Evolutionary conservation across 92 coral and sea anemone species (phyloP).

Genomic region (Umimayanthus chanpuru): DNA sequence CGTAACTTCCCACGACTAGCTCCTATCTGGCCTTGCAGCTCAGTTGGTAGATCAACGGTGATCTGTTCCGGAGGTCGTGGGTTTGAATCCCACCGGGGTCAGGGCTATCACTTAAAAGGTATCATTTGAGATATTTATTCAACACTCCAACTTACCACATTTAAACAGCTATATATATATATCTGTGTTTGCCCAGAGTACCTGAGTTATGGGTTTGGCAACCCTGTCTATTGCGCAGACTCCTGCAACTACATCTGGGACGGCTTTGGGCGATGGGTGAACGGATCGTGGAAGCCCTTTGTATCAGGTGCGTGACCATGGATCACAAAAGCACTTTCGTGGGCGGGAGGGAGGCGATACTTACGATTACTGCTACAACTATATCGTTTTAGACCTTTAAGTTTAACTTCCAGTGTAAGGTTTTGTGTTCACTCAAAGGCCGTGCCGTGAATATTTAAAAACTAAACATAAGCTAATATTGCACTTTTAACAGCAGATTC

Average conservation of each 20-base stretch:
- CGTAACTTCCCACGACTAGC: too few species aligned
- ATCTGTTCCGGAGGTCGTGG: too few species aligned
- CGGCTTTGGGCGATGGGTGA: conserved; percentile 92
- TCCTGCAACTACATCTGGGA: conserved; percentile 85
- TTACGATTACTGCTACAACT: too few species aligned
- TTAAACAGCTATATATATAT: background rate
- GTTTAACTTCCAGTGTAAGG: background rate
- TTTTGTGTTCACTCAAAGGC: background rate
- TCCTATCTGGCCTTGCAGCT: too few species aligned
- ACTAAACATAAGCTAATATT: too few species aligned
- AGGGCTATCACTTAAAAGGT: too few species aligned
- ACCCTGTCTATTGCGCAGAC: conserved; percentile 65
- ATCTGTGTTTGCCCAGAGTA: conserved; percentile 55
- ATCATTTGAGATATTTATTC: too few species aligned
- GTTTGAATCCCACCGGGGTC: too few species aligned
- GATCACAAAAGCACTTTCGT: background rate
- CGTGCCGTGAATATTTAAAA: background rate
- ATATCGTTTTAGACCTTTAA: background rate
- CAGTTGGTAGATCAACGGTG: too few species aligned
- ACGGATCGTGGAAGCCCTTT: conserved; percentile 81
- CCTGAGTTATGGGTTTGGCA: conserved; percentile 72
- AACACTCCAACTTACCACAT: too few species aligned
- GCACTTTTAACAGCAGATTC: background rate
- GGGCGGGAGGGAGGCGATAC: background rate
- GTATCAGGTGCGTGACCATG: conserved; percentile 60